Conservation (phyloP, 1,140 invertebrate species). For the Copidosoma floridanum region DNA sequence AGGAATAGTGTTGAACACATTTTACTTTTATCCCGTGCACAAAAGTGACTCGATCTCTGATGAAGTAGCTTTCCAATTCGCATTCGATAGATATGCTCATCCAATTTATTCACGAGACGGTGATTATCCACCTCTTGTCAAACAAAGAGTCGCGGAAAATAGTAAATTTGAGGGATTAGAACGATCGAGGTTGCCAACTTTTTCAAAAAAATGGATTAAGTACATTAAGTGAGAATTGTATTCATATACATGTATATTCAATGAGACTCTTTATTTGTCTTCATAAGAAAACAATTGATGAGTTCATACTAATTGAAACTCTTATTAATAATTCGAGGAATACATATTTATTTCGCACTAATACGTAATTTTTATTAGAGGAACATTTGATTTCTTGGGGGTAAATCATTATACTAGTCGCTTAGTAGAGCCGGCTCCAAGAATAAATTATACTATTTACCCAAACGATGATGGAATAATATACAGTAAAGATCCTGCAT, state of each 20-base stretch:
- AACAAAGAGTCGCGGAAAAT: conserved; percentile 54
- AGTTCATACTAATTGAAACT: background rate
- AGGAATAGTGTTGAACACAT: conserved; percentile 23
- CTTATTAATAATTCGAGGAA: background rate
- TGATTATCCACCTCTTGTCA: conserved; percentile 63
- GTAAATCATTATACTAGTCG: conserved; percentile 61
- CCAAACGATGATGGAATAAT: conserved; percentile 39
- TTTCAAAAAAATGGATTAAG: conserved; percentile 52
- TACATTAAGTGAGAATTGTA: conserved; percentile 35
- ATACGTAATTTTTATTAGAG: conserved; percentile 33
- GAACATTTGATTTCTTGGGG: conserved; percentile 59
- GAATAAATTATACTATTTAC: conserved; percentile 26
- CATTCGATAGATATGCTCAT: conserved; percentile 64
- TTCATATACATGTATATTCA: background rate
- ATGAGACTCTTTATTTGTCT: background rate
- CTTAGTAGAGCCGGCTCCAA: conserved; percentile 34
- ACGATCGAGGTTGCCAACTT: conserved; percentile 57
- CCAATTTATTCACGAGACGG: conserved; percentile 61
- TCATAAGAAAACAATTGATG: background rate
- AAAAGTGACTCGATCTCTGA: conserved; percentile 22
- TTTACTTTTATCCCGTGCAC: conserved; percentile 23
- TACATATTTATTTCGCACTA: background rate
- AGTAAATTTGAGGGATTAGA: conserved; percentile 57
- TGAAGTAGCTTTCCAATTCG: conserved; percentile 42
- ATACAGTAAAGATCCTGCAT: conserved; percentile 29